Evolutionary conservation across 2,888 invertebrate species (phyloP).

Genomic region (Philereme transversata): DNA sequence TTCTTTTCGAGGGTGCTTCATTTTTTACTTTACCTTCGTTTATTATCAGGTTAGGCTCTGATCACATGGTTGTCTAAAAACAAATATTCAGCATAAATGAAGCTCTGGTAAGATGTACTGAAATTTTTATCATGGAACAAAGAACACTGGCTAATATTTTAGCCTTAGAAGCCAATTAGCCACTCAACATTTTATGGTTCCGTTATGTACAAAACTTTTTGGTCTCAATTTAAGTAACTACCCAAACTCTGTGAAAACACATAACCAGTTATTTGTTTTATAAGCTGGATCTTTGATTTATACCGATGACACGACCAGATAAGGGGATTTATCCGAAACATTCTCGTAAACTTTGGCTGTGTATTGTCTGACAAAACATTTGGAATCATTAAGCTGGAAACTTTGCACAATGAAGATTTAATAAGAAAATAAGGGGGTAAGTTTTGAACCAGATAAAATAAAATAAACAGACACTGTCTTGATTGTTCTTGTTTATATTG

Average conservation of each 20-base stretch:
- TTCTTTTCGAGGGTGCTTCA: too few relatives aligned
- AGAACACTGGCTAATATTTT: too few relatives aligned
- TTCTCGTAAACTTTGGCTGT: slow-evolving; percentile 39
- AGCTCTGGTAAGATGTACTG: too few relatives aligned
- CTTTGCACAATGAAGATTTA: slow-evolving; percentile 26
- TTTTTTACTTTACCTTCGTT: too few relatives aligned
- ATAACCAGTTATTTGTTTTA: slow-evolving; percentile 4
- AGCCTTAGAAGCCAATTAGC: too few relatives aligned
- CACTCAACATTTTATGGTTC: too few relatives aligned
- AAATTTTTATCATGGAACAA: too few relatives aligned
- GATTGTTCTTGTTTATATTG: slow-evolving; percentile 3
- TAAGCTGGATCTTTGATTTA: slow-evolving; percentile 48
- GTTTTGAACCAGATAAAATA: slow-evolving; percentile 13
- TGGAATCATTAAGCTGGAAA: slow-evolving; percentile 36
- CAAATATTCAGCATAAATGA: too few relatives aligned
- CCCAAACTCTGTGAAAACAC: background rate
- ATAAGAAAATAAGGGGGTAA: slow-evolving; percentile 25
- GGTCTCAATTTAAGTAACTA: too few relatives aligned
- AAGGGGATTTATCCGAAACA: slow-evolving; percentile 58
- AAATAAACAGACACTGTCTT: slow-evolving; percentile 9
- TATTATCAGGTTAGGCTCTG: too few relatives aligned
- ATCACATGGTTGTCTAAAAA: too few relatives aligned
- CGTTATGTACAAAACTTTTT: too few relatives aligned
- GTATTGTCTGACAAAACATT: slow-evolving; percentile 52
- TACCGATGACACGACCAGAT: slow-evolving; percentile 59